Conservation (phyloP, 2,113 vertebrate species). For the Pygoscelis antarcticus region DNA sequence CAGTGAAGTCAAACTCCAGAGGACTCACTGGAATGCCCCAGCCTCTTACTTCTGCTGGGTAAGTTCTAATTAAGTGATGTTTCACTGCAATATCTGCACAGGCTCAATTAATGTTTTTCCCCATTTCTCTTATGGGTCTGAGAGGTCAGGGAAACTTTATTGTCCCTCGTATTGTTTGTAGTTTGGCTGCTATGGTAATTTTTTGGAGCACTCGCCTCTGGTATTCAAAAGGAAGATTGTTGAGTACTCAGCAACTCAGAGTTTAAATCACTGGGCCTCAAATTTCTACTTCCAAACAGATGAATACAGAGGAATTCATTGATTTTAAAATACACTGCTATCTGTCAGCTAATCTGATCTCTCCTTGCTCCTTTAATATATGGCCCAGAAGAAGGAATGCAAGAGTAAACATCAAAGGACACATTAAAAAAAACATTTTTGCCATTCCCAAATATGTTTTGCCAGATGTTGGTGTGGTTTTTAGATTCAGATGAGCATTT, state of each 20-base stretch:
- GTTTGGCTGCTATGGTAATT: background rate
- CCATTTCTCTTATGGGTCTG: background rate
- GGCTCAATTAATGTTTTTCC: background rate
- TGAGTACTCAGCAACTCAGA: background rate
- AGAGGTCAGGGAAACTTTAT: background rate
- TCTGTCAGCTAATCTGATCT: slow-evolving; percentile 42
- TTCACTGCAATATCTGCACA: background rate
- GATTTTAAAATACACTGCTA: slow-evolving; percentile 46
- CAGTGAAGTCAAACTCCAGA: background rate
- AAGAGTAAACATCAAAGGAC: background rate
- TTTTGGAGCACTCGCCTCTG: background rate
- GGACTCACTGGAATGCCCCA: background rate
- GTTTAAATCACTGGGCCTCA: slow-evolving; percentile 26
- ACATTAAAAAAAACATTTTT: background rate
- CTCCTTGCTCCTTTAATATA: slow-evolving; percentile 22
- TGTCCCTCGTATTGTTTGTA: background rate
- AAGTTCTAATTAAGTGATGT: background rate
- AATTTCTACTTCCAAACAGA: slow-evolving; percentile 17
- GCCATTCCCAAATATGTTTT: slow-evolving; percentile 6
- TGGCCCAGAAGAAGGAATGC: background rate
- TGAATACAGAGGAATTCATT: slow-evolving; percentile 25
- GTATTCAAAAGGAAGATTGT: slow-evolving; percentile 35
- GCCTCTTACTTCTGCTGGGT: background rate
- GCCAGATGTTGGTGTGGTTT: slow-evolving; percentile 54
- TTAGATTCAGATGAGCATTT: slow-evolving; percentile 29